These are phyloP conservation scores for Troilus luridus DNA, from an alignment of 2,888 invertebrate genomes.

Conservation along the genomic window DNA sequence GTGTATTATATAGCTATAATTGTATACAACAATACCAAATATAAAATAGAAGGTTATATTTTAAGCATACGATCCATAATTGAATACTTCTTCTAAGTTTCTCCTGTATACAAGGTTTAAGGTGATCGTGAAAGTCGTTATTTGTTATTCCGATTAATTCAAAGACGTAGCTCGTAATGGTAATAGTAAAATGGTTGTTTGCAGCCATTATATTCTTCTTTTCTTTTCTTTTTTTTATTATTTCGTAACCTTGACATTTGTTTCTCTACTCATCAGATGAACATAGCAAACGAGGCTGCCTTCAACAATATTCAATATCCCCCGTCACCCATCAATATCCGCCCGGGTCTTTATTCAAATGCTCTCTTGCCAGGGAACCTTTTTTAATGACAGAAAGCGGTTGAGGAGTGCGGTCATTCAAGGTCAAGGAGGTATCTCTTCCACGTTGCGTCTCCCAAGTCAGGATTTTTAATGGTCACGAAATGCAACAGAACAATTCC, in stretches of 20 bases:
- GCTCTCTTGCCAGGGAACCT: neutral
- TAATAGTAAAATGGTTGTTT: constrained; percentile 21
- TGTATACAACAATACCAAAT: too few species aligned
- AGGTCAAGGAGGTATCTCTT: neutral
- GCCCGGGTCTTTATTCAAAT: neutral
- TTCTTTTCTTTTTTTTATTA: neutral
- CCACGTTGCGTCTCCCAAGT: neutral
- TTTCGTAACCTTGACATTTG: constrained; percentile 31
- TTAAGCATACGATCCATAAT: too few species aligned
- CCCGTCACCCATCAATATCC: constrained; percentile 13
- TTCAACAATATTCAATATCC: constrained; percentile 14
- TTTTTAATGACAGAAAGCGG: constrained; percentile 12
- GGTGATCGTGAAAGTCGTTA: neutral
- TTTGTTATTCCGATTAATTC: neutral
- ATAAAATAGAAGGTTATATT: too few species aligned
- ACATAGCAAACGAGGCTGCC: constrained; percentile 15
- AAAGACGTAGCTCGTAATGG: neutral
- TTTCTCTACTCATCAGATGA: constrained; percentile 3
- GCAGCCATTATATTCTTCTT: neutral
- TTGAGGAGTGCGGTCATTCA: constrained; percentile 1
- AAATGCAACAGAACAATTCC: neutral
- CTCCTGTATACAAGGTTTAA: neutral
- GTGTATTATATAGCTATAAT: too few species aligned
- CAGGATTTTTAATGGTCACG: neutral
- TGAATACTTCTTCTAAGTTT: too few species aligned